Evolutionary conservation across 2,797 vertebrate genomes (phyloP), one percentile per base, ranked within the genome.

Genomic region (Poeciliopsis gracilis): DNA sequence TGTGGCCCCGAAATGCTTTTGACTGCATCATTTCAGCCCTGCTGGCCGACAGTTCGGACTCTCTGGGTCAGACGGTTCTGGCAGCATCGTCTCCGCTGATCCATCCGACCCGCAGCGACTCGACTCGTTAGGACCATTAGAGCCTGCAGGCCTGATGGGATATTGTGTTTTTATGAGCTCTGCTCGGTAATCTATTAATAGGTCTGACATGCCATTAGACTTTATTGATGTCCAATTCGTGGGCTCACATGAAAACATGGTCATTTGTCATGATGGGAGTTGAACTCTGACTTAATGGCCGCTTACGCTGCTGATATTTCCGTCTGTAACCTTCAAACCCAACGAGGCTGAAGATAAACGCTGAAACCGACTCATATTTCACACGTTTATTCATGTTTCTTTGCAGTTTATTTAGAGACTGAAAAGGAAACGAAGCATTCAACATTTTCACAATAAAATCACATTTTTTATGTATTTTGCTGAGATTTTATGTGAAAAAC

Each of bases 121-220:
- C 91, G 91, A 91, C 91, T 86, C 87, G 90, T 82, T 85, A 91
- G 92, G 92, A 90, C 91, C 93, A 94, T 95, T 92, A 94, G 88
- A 85, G 75, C 83, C 89, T 91, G 90, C 86, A 83, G 90, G 82
- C 87, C 83, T 93, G 90, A 93, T 91, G 87, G 87, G 89, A 91
- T 90, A 90, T 91, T 90, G 91, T 94, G 89, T 93, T 93, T 94
- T 92, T 92, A 94, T 93, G 92, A 94, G 91, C 88, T 92, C 86
- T 86, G 82, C 83, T 90, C 89, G 85, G 88, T 94, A 91, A 93
- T 94, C 87, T 83, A 90, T 93, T 94, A 93, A 93, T 93, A 90
- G 85, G 82, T 82, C 86, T 92, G 92, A 89, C 93, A 89, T 83
- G 28, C 91, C 88, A 89, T 94, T 94, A 93, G 83, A 87, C 85